Base-by-base conservation (phyloP, 2,113 vertebrate genomes). In the Aphyosemion australe region DNA sequence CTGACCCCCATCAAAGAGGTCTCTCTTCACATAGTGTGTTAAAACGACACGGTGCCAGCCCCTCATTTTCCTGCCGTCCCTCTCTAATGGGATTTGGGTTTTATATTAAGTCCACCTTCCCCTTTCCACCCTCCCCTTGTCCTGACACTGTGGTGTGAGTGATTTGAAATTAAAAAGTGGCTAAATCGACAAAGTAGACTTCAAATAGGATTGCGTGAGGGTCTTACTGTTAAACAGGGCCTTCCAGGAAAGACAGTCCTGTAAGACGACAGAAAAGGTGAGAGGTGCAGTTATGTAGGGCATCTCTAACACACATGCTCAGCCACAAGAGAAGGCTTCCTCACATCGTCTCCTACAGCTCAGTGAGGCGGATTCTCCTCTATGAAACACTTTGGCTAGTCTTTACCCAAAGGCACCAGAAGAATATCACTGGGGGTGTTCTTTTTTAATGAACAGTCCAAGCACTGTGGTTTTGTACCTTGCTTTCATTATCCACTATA, bases 71-170 rank as follows among this genome's bases (percentile, higher is more conserved):
- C 83, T 68, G 63, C 66, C 61, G 90, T 85, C 88, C 82, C 74
- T 88, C 87, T 92, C 91, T 92, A 93, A 94, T 91, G 92, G 90
- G 92, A 93, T 92, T 92, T 91, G 78, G 89, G 87, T 91, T 89
- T 93, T 89, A 91, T 91, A 90, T 90, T 92, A 93, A 91, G 86
- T 86, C 84, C 85, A 79, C 74, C 74, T 77, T 66, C 67, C 78
- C 84, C 83, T 79, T 26, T 68, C 87, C 82, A 72, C 69, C 81
- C 67, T 76, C 79, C 83, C 54, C 66, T 60, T 84, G 90, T 90
- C 87, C 84, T 80, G 72, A 84, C 82, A 83, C 87, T 83, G 77
- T 57, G 64, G 65, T 74, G 88, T 54, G 73, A 92, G 85, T 89
- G 86, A 91, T 92, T 89, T 88, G 87, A 88, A 90, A 92, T 90